These are phyloP conservation scores for Reticulitermes lucifugus DNA, from an alignment of 2,888 invertebrate genomes.

Conservation along the genomic window DNA sequence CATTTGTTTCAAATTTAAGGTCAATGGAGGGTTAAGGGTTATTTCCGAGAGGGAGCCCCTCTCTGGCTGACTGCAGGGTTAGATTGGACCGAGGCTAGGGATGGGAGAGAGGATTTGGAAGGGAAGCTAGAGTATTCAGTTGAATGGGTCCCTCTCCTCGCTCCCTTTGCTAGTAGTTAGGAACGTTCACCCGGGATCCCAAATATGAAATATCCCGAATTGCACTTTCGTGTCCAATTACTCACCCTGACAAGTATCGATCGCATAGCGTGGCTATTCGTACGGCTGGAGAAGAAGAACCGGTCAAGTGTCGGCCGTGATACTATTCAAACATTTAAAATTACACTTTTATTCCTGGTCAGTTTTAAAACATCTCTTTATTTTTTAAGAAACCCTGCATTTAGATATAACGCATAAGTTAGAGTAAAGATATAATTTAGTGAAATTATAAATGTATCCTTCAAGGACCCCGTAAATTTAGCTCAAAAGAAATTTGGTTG, in stretches of 20 bases:
- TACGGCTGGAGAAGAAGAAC: conserved; percentile 7
- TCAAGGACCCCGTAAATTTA: too few relatives aligned
- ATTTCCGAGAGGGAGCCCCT: conserved; percentile 46
- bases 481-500: too few relatives aligned
- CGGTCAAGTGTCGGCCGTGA: conserved; percentile 15
- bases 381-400: too few relatives aligned
- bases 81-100: conserved; percentile 21
- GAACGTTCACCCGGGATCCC: conserved; percentile 45
- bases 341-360: too few relatives aligned
- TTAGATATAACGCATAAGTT: too few relatives aligned
- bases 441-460: too few relatives aligned
- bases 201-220: conserved; percentile 53
- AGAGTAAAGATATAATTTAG: too few relatives aligned
- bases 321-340: background rate
- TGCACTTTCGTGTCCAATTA: conserved; percentile 54
- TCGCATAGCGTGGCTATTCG: conserved; percentile 47
- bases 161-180: conserved; percentile 42
- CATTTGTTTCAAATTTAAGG: conserved; percentile 55
- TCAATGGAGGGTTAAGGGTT: conserved; percentile 54
- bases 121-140: conserved; percentile 30
- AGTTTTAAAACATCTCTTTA: too few relatives aligned
- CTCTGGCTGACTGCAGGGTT: conserved; percentile 30
- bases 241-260: conserved; percentile 52
- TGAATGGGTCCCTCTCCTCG: conserved; percentile 3
- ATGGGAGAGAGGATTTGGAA: conserved; percentile 16